Percentiles rank a stretch among this genome's conserved stretches.
Conservation (phyloP, 1,140 invertebrate species). For the Solen grandis region DNA sequence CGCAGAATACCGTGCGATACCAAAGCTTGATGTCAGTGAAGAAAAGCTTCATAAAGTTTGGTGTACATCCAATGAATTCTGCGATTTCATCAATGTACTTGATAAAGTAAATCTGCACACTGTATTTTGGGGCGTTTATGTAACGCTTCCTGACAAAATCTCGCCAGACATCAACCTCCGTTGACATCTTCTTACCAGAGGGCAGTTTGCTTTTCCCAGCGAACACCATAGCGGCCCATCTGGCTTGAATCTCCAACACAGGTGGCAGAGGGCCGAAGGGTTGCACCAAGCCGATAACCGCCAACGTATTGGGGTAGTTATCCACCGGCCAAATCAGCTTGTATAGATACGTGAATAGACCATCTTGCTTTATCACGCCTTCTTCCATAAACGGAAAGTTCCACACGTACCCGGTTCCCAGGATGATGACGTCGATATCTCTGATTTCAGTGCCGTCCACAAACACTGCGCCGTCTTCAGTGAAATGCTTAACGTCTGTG, state of each 20-base stretch:
- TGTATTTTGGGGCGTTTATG: conserved; percentile 59
- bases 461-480: conserved; percentile 76
- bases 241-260: conserved; percentile 82
- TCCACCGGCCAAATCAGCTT: conserved; percentile 81
- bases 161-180: conserved; percentile 45
- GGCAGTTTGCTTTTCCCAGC: conserved; percentile 53
- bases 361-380: conserved; percentile 57
- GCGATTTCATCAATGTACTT: conserved; percentile 61
- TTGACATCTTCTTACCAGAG: conserved; percentile 7
- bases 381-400: conserved; percentile 72
- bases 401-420: conserved; percentile 70
- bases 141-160: conserved; percentile 51
- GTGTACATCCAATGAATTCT: conserved; percentile 55
- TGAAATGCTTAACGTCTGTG: conserved; percentile 74
- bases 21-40: conserved; percentile 53
- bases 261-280: conserved; percentile 82
- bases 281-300: conserved; percentile 83
- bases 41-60: conserved; percentile 58
- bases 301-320: conserved; percentile 75
- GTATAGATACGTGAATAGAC: conserved; percentile 80
- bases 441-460: conserved; percentile 74
- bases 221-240: conserved; percentile 74
- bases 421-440: conserved; percentile 69
- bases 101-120: conserved; percentile 60
- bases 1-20: conserved; percentile 72